phyloP scores from a whole-genome alignment of 2,888 invertebrate genomes.

The Luperina testacea region DNA sequence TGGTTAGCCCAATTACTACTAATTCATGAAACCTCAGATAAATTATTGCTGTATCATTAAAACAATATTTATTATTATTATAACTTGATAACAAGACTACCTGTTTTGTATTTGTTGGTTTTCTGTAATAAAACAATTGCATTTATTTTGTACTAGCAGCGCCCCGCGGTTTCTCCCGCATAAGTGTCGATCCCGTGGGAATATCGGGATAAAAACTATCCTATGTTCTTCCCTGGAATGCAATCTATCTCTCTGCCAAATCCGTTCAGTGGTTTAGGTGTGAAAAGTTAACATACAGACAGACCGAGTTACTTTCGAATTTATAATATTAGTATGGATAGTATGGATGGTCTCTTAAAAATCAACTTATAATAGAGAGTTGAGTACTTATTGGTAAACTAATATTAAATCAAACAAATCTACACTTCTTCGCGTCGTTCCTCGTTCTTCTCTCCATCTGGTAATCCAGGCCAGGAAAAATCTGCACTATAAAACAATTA shows the following conservation, averaged over 20 bases:
- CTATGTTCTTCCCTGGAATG: too few species aligned
- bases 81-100: not conserved
- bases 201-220: too few species aligned
- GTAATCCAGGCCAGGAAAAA: not conserved
- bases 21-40: constrained; percentile 1
- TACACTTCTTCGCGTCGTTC: not conserved
- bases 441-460: too few species aligned
- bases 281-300: too few species aligned
- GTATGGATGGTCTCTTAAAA: not conserved
- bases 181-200: too few species aligned
- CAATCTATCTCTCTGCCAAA: too few species aligned
- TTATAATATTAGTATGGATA: too few species aligned
- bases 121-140: not conserved
- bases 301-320: too few species aligned
- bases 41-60: not conserved
- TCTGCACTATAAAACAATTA: not conserved
- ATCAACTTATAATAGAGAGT: not conserved
- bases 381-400: not conserved
- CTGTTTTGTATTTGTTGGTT: not conserved
- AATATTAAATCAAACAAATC: not conserved
- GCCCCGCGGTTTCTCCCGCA: too few species aligned
- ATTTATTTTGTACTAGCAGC: not conserved
- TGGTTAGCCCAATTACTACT: not conserved
- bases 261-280: too few species aligned
- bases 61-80: not conserved